Evolutionary conservation across 2,888 invertebrate species (phyloP), one percentile per base, ranked within the genome.

Genomic region (Caenorhabditis japonica): DNA sequence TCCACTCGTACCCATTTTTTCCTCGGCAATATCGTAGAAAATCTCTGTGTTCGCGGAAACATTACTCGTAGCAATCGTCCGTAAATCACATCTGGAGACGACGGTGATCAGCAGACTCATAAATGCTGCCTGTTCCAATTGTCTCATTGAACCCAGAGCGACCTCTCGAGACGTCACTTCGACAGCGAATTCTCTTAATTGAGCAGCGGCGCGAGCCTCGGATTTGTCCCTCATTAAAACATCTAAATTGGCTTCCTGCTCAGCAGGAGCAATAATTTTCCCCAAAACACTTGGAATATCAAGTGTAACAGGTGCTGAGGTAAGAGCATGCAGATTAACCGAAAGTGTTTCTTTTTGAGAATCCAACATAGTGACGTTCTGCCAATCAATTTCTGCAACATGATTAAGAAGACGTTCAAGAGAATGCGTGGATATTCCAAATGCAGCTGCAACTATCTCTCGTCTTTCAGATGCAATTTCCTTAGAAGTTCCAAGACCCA

Each of bases 1-100:
- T 27, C 62, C 62, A 38, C 52, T 59, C 2, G 47, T 27, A 33
- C 58, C 53, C 71, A 71, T 71, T 38, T 59, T 71, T 53, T 71
- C 71, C 25, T 71, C 71, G 13, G 55, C 60, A 7, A 71, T 52
- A 39, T 71, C 71, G 46, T 71, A 71, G 53, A 64, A 58, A 27
- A 71, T 52, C 21, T 71, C 60, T 1, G 71, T 71, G 27, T 38
- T 52, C 2, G 62, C 36, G 4, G 33, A 8, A 3, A 64, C 46
- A 41, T 71, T 47, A 17, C 34, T 21, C 2, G 62, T 30, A 8
- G 47, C 58, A 44, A 71, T 71, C 0, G 71, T 58, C 30, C 62
- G 25, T 3, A 71, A 47, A 59, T 71, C 71, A 41, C 62, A 62
- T 53, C 25, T 62, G 21, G 71, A 71, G 17, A 58, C 71, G 36